Evolutionary conservation across 1,140 invertebrate genomes (phyloP), one percentile per base, ranked within the genome.

Genomic region (Acromyrmex heyeri): DNA sequence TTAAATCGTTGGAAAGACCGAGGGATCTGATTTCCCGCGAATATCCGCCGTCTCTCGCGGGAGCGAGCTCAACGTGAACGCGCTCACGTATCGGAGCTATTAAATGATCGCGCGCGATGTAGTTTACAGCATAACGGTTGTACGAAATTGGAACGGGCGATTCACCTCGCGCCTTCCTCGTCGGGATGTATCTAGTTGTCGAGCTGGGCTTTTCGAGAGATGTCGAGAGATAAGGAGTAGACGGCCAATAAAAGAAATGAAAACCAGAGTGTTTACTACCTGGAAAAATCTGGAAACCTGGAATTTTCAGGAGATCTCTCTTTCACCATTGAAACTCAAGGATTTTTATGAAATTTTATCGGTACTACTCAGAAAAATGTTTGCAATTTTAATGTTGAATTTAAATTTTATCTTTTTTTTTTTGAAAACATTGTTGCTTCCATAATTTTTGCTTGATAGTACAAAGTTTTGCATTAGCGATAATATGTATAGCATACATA

Each of bases 81-180:
- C 38, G 55, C 30, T 76, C 59, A n/a, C 78, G 59, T 79, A 70
- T 81, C 55, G 62, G 75, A 57, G 55, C 64, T 38, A 59, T 82
- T 82, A 83, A 83, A 83, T 62, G 76, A 87, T 78, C 76, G 64
- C 50, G 34, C 76, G 62, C 62, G 7, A 79, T 78, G 61, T 34
- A 67, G 64, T 70, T 81, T 27, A 34, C 53, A 27, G 18, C 16
- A 30, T 81, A 59, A 53, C 62, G 50, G 30, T 72, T 10, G 48
- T 6, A 14, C 21, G 78, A 82, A 48, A 72, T 72, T 53, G 78
- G 57, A 38, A 57, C 21, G 38, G 24, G 21, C 30, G 62, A 70
- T 65, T 79, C 44, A 5, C n/a, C 61, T 38, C 18, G 77, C 59
- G 8, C 8, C 7, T 44, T n/a, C 44, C 64, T 44, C 12, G 30